Conservation (phyloP, 2,113 vertebrate species). For the Lasiurus cinereus region DNA sequence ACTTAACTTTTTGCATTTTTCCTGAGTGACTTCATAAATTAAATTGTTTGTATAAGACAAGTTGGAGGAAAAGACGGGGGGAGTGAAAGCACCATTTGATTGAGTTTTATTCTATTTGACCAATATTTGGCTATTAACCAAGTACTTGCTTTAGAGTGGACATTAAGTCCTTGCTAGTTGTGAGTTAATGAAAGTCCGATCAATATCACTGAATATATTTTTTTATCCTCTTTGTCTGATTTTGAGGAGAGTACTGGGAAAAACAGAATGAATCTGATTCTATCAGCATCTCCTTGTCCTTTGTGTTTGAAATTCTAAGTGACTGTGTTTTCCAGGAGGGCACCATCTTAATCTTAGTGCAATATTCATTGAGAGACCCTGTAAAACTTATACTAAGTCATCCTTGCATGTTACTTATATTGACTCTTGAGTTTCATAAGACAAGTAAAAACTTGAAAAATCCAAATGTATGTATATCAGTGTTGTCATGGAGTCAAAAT, state of each 20-base stretch:
- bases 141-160: background rate
- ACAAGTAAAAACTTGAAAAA: background rate
- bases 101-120: background rate
- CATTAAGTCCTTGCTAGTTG: background rate
- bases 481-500: background rate
- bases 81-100: background rate
- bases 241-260: background rate
- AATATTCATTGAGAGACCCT: background rate
- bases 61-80: background rate
- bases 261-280: background rate
- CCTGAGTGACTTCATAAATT: background rate
- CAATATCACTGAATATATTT: background rate
- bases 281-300: background rate
- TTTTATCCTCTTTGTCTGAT: background rate
- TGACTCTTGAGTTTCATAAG: slow-evolving; percentile 14
- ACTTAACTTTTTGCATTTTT: background rate
- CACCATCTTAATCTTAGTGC: background rate
- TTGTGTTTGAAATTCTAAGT: slow-evolving; percentile 18
- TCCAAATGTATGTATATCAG: background rate
- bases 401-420: background rate
- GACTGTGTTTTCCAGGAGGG: background rate
- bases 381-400: background rate
- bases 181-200: background rate
- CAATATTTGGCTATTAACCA: slow-evolving; percentile 44
- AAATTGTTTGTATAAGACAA: slow-evolving; percentile 23